Base-by-base conservation (phyloP, 2,888 invertebrate genomes). In the Acronicta aceris region DNA sequence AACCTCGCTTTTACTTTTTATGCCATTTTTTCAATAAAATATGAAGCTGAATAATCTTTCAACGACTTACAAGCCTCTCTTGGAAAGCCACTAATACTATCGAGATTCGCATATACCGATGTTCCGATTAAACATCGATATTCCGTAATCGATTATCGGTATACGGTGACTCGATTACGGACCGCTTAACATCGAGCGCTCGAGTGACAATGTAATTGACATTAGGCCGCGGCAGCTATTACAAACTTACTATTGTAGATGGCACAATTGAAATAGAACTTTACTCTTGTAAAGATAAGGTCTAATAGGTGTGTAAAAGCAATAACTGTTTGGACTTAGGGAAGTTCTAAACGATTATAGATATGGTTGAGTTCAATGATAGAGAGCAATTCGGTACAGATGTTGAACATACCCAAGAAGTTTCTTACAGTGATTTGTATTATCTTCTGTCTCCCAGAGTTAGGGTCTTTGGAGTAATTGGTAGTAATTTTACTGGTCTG, bases 151-250 rank as follows among this genome's bases (percentile, higher is more conserved):
- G 69, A 73, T 70, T 69, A 75, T 73, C 79, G 73, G 65, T 69
- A 81, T 76, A 74, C 65, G 42, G 69, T 66, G 77, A 84, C 79
- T 84, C 84, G 81, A 87, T 87, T 84, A 84, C 76, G 77, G 72
- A 76, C 73, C 85, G 81, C 75, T 88, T 86, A 88, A 81, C 81
- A 76, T 81, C 77, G 76, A 81, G 74, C 76, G 78, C 72, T 73
- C 79, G 74, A 80, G 81, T 87, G 86, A 85, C 88, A 86, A 85
- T 89, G 80, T 87, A 86, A 89, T 87, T 85, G 87, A 85, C 88
- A 86, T 88, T 85, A 85, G 74, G 59, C 65, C 45, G 60, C 70
- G 42, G 62, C 60, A 55, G 59, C 53, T 46, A 67, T 74, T 66
- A 66, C 78, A 71, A 74, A 79, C 62, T 74, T 70, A 62, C 55